Base-by-base conservation (phyloP, 2,888 invertebrate genomes). In the Pandemis heparana region DNA sequence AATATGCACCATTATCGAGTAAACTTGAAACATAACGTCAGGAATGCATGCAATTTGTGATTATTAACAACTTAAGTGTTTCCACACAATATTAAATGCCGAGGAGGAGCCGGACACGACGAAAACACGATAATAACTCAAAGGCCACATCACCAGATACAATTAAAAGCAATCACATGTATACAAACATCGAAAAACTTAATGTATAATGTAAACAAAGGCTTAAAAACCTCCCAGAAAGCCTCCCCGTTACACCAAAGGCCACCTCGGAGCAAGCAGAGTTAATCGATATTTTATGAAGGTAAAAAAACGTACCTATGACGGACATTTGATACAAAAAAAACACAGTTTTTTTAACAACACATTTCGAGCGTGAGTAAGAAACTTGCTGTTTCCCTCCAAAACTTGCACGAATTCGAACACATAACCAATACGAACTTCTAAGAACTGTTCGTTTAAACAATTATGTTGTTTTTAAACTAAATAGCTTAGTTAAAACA, bases 301-400 rank as follows among this genome's bases (percentile, higher is more conserved):
- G 81, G 82, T 88, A 90, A 89, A 87, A 87, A 76, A 86, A 84
- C 82, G 74, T 83, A 88, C 86, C 87, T 87, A 85, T 76, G 79
- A 78, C 82, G 76, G 79, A 78, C 80, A 77, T 77, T 81, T 82
- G 79, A 81, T 70, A 74, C 80, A 88, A 88, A 89, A 89, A 88
- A 88, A 88, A 82, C 83, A 80, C 81, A 77, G 82, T 84, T 86
- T 88, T 87, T 88, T 87, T 85, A 78, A 74, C 79, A 80, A 76
- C 76, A 79, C 79, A 76, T 77, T 62, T 32, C 76, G 69, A 62
- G 71, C 72, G 74, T 77, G 61, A 76, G 60, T 68, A 76, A 71
- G 76, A 77, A 76, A 74, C 72, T 71, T 69, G 60, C 65, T 76
- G 71, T 76, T 78, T 76, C 78, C 76, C 71, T 71, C 78, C 77